Percentiles rank a stretch among this genome's conserved stretches.
phyloP scores from a whole-genome alignment of 2,113 vertebrate species.

The Leucoraja erinaceus region DNA sequence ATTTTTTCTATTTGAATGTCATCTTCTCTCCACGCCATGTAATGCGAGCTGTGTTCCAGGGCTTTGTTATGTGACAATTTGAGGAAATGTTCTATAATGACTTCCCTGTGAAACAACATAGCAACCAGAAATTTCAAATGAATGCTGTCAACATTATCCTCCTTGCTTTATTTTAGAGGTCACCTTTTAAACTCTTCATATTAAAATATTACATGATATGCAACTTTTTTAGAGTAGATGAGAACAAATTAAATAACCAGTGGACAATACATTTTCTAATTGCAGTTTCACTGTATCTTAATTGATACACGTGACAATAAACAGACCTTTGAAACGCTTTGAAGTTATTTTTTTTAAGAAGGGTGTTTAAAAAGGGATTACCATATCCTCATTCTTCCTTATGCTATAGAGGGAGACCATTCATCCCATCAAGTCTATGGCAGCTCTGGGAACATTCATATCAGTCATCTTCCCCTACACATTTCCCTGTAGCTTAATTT shows the following conservation, averaged over 20 bases:
- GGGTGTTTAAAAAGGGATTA: no score
- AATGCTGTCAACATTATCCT: conserved; percentile 17
- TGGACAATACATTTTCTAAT: background rate
- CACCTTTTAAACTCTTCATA: conserved; percentile 2
- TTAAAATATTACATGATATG: background rate
- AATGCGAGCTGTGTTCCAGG: background rate
- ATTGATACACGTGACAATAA: no score
- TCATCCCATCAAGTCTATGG: no score
- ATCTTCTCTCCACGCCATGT: background rate
- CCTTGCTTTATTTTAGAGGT: background rate
- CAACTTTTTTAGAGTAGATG: background rate
- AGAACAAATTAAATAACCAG: background rate
- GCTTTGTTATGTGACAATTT: conserved; percentile 14
- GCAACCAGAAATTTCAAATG: background rate
- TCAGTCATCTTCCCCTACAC: no score
- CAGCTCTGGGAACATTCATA: no score
- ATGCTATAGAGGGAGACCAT: no score
- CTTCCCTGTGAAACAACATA: conserved; percentile 5
- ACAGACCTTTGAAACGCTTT: no score
- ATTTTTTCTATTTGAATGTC: background rate
- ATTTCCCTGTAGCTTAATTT: no score
- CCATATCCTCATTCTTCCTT: no score
- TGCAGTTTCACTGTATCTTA: no score
- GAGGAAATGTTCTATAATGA: conserved; percentile 13
- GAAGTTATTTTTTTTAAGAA: conserved; percentile 12